These are phyloP conservation scores for Trissolcus basalis DNA, from an alignment of 1,140 invertebrate genomes.

Conservation along the genomic window DNA sequence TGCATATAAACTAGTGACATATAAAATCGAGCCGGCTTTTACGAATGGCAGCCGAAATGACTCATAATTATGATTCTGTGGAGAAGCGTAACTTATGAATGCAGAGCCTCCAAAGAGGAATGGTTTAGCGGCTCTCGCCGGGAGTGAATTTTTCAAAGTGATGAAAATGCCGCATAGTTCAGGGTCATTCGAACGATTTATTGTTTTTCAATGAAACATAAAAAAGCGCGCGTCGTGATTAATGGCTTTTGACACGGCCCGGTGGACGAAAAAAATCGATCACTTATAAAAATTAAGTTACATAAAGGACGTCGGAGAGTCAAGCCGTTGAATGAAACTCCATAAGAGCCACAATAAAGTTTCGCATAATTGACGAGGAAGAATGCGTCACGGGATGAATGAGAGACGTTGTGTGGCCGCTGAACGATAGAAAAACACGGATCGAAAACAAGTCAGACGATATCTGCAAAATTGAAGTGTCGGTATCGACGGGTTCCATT, in stretches of 20 bases:
- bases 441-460: conserved; percentile 22
- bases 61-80: conserved; percentile 34
- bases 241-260: conserved; percentile 2
- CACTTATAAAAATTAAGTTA: conserved; percentile 28
- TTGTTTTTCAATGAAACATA: conserved; percentile 38
- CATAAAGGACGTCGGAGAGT: conserved; percentile 19
- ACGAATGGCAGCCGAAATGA: conserved; percentile 20
- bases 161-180: conserved; percentile 17
- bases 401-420: conserved; percentile 12
- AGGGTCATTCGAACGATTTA: conserved; percentile 21
- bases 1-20: conserved; percentile 32
- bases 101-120: too few relatives aligned
- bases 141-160: conserved; percentile 18
- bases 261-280: conserved; percentile 1
- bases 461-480: conserved; percentile 51
- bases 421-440: conserved; percentile 40
- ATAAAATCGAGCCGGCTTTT: conserved; percentile 14
- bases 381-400: conserved; percentile 19
- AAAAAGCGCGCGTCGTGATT: conserved; percentile 8
- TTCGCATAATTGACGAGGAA: conserved; percentile 15
- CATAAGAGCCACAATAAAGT: conserved; percentile 13
- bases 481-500: conserved; percentile 36
- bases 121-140: too few relatives aligned
- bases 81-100: conserved; percentile 4
- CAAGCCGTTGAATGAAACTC: conserved; percentile 4